Conservation (phyloP, 2,888 invertebrate genomes). For the Machimus atricapillus region DNA sequence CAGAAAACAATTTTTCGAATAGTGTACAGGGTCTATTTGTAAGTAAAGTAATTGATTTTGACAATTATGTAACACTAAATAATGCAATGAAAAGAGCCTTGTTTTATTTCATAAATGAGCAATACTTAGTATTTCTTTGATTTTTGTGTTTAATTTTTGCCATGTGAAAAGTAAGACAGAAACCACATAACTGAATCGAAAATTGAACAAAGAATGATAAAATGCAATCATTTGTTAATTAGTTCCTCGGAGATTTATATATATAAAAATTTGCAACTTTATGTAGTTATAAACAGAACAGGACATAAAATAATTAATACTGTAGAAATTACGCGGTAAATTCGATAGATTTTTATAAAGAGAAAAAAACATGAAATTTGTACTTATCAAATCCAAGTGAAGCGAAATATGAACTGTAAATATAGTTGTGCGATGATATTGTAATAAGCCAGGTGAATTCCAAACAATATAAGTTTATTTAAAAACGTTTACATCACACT, state of each 20-base stretch:
- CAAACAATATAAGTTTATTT: not conserved
- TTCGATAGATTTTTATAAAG: conserved; percentile 20
- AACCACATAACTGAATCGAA: conserved; percentile 9
- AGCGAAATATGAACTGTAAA: conserved; percentile 23
- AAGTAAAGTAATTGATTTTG: not conserved
- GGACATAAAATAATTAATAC: conserved; percentile 9
- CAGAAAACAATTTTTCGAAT: too few relatives aligned
- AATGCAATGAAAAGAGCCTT: not conserved
- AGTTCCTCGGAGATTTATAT: conserved; percentile 47
- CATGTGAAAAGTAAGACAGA: not conserved
- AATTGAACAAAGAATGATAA: conserved; percentile 41
- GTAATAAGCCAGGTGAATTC: not conserved
- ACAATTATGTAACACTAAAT: not conserved
- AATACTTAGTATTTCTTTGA: not conserved
- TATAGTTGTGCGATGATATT: conserved; percentile 25
- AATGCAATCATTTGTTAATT: conserved; percentile 48
- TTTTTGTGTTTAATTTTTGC: conserved; percentile 21
- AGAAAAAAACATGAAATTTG: conserved; percentile 26
- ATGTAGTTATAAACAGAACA: conserved; percentile 33
- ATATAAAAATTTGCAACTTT: conserved; percentile 29
- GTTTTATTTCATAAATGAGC: not conserved
- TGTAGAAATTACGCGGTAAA: conserved; percentile 20
- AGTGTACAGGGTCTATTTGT: not conserved
- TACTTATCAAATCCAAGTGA: conserved; percentile 12
- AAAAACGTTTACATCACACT: conserved; percentile 9